A percentile compares a stretch with the other conserved stretches of the same genome.
These are phyloP conservation scores for Brachionus plicatilis DNA, from an alignment of 1,140 invertebrate species.

Conservation along the genomic window DNA sequence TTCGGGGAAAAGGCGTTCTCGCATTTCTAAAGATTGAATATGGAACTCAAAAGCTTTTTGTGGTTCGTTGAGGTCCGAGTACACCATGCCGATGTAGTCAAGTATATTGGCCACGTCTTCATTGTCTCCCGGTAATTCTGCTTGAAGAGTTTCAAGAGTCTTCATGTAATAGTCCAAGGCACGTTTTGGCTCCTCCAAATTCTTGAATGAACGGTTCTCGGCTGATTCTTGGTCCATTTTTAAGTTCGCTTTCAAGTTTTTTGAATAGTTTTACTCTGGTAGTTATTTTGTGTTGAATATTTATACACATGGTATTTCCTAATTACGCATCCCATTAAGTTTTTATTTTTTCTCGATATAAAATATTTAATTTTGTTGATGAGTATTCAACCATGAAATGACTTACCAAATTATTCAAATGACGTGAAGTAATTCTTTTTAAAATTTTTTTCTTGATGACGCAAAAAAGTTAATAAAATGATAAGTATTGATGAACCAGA, in stretches of 20 bases:
- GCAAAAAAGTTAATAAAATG: not conserved
- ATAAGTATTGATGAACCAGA: too few species aligned
- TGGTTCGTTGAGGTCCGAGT: not conserved
- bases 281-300: not conserved
- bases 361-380: not conserved
- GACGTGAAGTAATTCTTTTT: not conserved
- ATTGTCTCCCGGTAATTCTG: not conserved
- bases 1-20: not conserved
- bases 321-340: not conserved
- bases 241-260: not conserved
- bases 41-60: conserved; percentile 13
- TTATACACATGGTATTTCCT: not conserved
- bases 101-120: not conserved
- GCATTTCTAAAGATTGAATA: not conserved
- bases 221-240: not conserved
- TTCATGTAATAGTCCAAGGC: conserved; percentile 14
- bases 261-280: not conserved
- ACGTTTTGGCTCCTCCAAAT: not conserved
- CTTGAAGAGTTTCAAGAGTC: not conserved
- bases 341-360: not conserved
- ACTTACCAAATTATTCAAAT: not conserved
- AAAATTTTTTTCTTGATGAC: not conserved
- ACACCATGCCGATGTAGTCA: conserved; percentile 24
- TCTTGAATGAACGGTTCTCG: not conserved
- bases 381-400: not conserved